Base-by-base conservation (phyloP, 2,888 invertebrate species). In the Lobophora halterata region DNA sequence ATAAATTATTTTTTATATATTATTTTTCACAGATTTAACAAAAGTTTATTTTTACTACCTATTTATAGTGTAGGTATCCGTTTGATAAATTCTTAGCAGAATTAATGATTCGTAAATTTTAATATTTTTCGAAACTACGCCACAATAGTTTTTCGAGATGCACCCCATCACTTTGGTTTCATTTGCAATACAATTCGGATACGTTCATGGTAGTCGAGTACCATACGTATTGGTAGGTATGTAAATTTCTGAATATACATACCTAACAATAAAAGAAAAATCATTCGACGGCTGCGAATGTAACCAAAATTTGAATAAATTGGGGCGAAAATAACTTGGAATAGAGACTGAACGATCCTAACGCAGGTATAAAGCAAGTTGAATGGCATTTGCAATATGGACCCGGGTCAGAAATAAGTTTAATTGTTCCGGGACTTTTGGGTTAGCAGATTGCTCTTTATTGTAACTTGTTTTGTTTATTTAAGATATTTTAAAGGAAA, bases 271-370 rank as follows among this genome's bases (percentile, higher is more conserved):
- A 79, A 77, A 78, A 74, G 67, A 58, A 65, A 69, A 76, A 76
- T 65, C 75, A 63, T 71, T 71, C 69, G 55, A 53, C 60, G 68
- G 67, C 64, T 58, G 72, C 73, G 75, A 78, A 76, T 79, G 74
- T 77, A 73, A 71, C 71, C 73, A 67, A 72, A n/a, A 73, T 76
- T 73, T 69, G 71, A 70, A 77, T 71, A 78, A 77, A 77, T 79
- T 73, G 70, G 76, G 76, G 76, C 67, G 71, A 74, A 75, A 67
- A 71, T 68, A 71, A 74, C 73, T 70, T 69, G 66, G 56, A 75
- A 74, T 71, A 69, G 67, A 70, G 63, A 72, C 65, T 70, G 69
- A 73, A 74, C 68, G 73, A 62, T 70, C 70, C 66, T 66, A 71
- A 69, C 66, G 71, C 64, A 60, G 67, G 65, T 71, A 70, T 73